Evolutionary conservation across 2,888 invertebrate species (phyloP), one percentile per base, ranked within the genome.

Genomic region (Xiphydria camelus): DNA sequence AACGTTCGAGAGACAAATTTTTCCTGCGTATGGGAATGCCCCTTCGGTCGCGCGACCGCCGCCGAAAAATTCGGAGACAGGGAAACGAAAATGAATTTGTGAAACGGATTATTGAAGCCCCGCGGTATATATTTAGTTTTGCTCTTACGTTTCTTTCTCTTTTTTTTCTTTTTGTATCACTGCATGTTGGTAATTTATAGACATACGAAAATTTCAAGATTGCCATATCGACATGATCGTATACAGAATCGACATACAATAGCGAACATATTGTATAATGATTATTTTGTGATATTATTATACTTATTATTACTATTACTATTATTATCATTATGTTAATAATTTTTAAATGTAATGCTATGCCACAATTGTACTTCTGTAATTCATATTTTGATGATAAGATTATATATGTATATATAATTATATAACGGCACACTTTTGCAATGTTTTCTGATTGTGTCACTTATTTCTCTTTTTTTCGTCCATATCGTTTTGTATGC

Each of bases 271-370:
- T 63, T 49, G 48, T 62, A 51, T 61, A 57, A 65, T 44, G 48
- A 60, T 62, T 62, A 64, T 58, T 62, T 64, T 68, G 67, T 68
- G 68, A 67, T 68, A 68, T 47, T 54, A 53, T 53, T 51, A 53
- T 50, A 43, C 43, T 51, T 41, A 37, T 29, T 18, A 35, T 35
- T 2, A 18, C 19, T 35, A 35, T 35, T 35, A n/a, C 19, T 18
- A 35, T 45, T 40, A 23, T 33, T 31, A 47, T 48, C 48, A 54
- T 60, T 57, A 51, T 54, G 53, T 64, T 66, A 61, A 57, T 48
- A 51, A 48, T 59, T 53, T 55, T 56, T 54, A 53, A 60, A 49
- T 47, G 49, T 58, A 55, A 45, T 51, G 33, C 41, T 55, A 57
- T 51, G 46, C 56, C 57, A 57, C 47, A 49, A 56, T 49, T 52